phyloP scores from a whole-genome alignment of 1,140 invertebrate species.

The Gonatopus flavifemur region DNA sequence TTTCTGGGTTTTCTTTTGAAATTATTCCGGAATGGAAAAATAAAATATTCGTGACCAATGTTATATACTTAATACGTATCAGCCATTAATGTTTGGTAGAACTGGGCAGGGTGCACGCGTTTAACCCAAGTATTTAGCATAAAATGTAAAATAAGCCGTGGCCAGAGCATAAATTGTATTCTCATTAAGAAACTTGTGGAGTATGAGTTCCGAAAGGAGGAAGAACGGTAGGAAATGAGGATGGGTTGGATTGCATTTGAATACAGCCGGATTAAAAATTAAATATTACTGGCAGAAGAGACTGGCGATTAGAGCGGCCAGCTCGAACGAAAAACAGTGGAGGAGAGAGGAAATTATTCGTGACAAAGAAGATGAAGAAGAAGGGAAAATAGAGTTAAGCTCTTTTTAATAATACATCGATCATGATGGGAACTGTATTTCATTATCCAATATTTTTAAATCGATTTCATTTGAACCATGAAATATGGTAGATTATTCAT shows the following conservation, averaged over 20 bases:
- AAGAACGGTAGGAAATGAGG: slow-evolving; percentile 11
- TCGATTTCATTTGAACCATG: too few relatives aligned
- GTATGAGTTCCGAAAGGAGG: slow-evolving; percentile 18
- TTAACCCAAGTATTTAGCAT: slow-evolving; percentile 46
- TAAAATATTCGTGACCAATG: too few relatives aligned
- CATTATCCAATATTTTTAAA: too few relatives aligned
- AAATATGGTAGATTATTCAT: too few relatives aligned
- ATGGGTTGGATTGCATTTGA: slow-evolving; percentile 37
- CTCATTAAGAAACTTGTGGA: slow-evolving; percentile 40
- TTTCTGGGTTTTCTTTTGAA: too few relatives aligned
- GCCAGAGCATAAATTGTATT: slow-evolving; percentile 53
- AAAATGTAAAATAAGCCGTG: slow-evolving; percentile 53
- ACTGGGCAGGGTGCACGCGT: slow-evolving; percentile 14
- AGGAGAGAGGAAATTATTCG: slow-evolving; percentile 15
- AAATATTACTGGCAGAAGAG: slow-evolving; percentile 41
- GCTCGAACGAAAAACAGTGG: slow-evolving; percentile 24
- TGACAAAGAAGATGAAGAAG: not conserved
- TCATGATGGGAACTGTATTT: too few relatives aligned
- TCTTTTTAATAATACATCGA: slow-evolving; percentile 30
- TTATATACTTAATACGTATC: too few relatives aligned
- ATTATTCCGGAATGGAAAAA: too few relatives aligned
- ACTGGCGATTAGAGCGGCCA: slow-evolving; percentile 40
- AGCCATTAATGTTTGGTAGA: slow-evolving; percentile 25
- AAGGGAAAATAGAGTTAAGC: slow-evolving; percentile 18
- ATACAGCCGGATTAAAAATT: slow-evolving; percentile 52